Evolutionary conservation across 2,113 vertebrate species (phyloP).

Genomic region (Grammomys surdaster): DNA sequence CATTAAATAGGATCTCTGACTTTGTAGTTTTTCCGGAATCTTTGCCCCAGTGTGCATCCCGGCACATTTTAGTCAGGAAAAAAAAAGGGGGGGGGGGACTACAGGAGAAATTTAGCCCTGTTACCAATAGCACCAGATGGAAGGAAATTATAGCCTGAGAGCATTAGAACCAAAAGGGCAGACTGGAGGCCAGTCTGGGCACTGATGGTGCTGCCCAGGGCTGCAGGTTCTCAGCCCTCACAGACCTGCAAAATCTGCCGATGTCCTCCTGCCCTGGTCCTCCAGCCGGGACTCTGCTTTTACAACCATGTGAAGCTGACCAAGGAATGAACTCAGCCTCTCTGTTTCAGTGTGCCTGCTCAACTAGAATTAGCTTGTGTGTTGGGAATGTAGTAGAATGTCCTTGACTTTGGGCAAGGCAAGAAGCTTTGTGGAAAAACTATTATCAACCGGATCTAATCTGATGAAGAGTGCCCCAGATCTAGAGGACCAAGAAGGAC

Average conservation of each 20-base stretch:
- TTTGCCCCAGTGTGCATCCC: neutral
- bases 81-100: neutral
- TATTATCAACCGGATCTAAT: neutral
- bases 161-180: rapidly evolving
- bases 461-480: neutral
- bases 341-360: neutral
- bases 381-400: neutral
- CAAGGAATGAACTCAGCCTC: neutral
- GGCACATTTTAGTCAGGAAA: neutral
- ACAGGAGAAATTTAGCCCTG: neutral
- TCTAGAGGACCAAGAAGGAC: neutral
- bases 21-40: neutral
- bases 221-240: neutral
- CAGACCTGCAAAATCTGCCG: neutral
- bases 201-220: neutral
- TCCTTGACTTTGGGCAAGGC: neutral
- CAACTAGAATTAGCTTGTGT: neutral
- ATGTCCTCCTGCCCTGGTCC: neutral
- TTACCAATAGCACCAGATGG: neutral
- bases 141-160: neutral
- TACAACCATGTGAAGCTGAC: neutral
- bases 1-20: neutral
- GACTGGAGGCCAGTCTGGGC: neutral
- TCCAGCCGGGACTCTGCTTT: neutral
- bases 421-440: neutral